Conservation (phyloP, 2,797 vertebrate species). For the Percopsis omiscomaycus region DNA sequence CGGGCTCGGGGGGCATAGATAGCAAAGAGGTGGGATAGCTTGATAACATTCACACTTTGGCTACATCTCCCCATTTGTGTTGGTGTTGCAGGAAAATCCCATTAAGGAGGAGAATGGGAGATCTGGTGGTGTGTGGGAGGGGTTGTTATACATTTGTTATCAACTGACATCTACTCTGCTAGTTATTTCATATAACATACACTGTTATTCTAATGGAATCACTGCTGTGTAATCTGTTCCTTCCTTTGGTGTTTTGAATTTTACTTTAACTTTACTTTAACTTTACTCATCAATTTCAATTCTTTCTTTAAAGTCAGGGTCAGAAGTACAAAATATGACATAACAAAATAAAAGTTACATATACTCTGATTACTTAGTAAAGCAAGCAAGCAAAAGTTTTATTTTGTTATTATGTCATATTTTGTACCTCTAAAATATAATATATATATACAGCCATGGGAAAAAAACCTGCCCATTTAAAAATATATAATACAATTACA, state of each 20-base stretch:
- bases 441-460: too few relatives aligned
- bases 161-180: conserved; percentile 9
- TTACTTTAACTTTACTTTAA: background rate
- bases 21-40: conserved; percentile 71
- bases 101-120: conserved; percentile 63
- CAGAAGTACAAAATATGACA: background rate
- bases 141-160: conserved; percentile 37
- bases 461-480: too few relatives aligned
- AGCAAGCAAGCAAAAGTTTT: too few relatives aligned
- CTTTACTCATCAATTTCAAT: background rate
- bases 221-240: background rate
- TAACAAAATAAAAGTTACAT: background rate
- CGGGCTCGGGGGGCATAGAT: conserved; percentile 58
- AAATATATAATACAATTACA: too few relatives aligned
- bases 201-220: background rate
- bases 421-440: too few relatives aligned
- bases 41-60: conserved; percentile 79
- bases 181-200: conserved; percentile 7
- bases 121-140: conserved; percentile 38
- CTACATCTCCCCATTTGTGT: conserved; percentile 77
- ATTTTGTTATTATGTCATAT: too few relatives aligned
- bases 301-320: background rate
- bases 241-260: background rate
- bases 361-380: too few relatives aligned
- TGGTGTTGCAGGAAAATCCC: conserved; percentile 69